These are phyloP conservation scores for Bubo bubo DNA, from an alignment of 2,113 vertebrate genomes.

Conservation along the genomic window DNA sequence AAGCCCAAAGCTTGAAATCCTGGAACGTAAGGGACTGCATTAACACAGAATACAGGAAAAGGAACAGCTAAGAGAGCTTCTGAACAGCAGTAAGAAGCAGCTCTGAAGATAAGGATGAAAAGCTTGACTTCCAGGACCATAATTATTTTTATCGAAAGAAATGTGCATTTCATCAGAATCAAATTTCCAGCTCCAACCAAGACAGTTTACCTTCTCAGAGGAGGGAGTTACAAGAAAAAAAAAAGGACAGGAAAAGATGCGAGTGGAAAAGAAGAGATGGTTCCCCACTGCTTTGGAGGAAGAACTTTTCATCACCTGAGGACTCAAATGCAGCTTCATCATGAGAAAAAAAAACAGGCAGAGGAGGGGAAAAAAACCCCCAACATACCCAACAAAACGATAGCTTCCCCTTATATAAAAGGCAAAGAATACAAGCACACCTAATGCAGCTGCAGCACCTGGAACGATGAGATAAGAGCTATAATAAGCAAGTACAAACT, in stretches of 20 bases:
- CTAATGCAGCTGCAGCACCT: not conserved
- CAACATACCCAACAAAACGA: not conserved
- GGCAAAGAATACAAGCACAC: fast-evolving
- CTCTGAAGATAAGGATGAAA: not conserved
- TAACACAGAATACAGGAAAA: not conserved
- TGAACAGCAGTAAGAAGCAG: not conserved
- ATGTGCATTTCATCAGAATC: not conserved
- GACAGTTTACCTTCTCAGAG: not conserved
- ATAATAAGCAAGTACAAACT: not conserved
- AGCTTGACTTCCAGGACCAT: not conserved
- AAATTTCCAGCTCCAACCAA: not conserved
- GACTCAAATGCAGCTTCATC: not conserved
- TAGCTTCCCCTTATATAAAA: not conserved
- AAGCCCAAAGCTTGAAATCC: not conserved
- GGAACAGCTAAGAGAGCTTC: not conserved
- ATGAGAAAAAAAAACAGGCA: not conserved
- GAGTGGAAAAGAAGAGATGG: not conserved
- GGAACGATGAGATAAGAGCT: not conserved
- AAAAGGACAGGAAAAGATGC: not conserved
- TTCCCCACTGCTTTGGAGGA: not conserved
- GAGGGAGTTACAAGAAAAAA: not conserved
- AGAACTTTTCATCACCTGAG: not conserved
- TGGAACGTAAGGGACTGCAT: fast-evolving
- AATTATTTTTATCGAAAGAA: not conserved
- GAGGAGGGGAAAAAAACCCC: not conserved